Base-by-base conservation (phyloP, 2,888 invertebrate species). In the Diogma glabrata region DNA sequence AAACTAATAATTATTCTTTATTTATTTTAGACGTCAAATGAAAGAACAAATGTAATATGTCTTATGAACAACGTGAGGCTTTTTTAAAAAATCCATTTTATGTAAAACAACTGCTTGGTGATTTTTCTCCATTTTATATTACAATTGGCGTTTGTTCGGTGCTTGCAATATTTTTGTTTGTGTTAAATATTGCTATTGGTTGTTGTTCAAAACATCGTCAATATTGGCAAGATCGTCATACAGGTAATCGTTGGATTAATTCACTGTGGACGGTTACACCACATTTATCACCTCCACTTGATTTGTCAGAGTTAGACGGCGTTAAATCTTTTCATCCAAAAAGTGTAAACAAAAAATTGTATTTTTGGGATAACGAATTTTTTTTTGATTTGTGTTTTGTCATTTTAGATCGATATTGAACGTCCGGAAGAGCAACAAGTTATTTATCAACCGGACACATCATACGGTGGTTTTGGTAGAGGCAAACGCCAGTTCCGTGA, bases 121-220 rank as follows among this genome's bases (percentile, higher is more conserved):
- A 90, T 69, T 91, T 84, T 64, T 82, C 85, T n/a, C 79, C 84
- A 43, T 91, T 92, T 72, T 91, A 91, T 73, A 79, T 87, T 59
- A 78, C 82, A 16, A 82, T 91, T 56, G 80, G 84, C 22, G 78
- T 91, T 65, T 84, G 87, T 67, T 78, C 87, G 5, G 72, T 88
- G 33, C 67, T 91, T 58, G 77, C 81, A 50, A 75, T 80, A 9
- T 72, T 79, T 19, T 70, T 92, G 53, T 75, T 90, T 55, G 74
- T 87, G 55, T 64, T 91, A 53, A 91, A 91, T 67, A 72, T 89
- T 24, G 75, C 83, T 28, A 78, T 87, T 64, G 87, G 88, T 63
- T 90, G 82, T 66, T 85, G 89, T 65, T 88, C 89, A 1, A 78
- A 79, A 58, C 80, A 89, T 65, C 81, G 81, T 3, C 72, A 76